These are phyloP conservation scores for Leucoraja erinaceus DNA, from an alignment of 2,113 vertebrate genomes.

Conservation along the genomic window DNA sequence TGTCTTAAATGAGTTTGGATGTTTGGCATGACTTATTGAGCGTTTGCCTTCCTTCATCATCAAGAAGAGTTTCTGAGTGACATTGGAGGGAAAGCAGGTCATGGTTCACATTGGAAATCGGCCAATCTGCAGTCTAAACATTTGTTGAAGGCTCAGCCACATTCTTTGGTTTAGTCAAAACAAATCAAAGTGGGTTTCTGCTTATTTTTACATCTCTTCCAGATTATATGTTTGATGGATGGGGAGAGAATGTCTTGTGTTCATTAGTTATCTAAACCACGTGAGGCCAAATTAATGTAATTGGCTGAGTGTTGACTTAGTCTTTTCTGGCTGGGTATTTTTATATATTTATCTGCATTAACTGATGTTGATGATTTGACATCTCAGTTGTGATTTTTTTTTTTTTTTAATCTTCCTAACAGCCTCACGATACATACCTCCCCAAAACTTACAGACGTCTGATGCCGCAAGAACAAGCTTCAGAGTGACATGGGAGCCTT, in stretches of 20 bases:
- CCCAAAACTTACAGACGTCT: constrained; percentile 87
- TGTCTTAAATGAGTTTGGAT: not conserved
- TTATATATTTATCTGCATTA: not conserved
- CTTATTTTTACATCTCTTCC: not conserved
- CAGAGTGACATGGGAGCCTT: constrained; percentile 85
- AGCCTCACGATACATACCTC: constrained; percentile 85
- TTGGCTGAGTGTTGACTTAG: not conserved
- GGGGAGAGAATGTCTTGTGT: too few relatives aligned
- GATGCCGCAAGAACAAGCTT: constrained; percentile 87
- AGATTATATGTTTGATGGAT: too few relatives aligned
- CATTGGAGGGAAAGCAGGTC: not conserved
- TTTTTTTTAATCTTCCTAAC: constrained; percentile 42
- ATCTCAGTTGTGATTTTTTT: not conserved
- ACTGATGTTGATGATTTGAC: not conserved
- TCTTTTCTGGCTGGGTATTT: not conserved
- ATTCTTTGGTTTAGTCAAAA: not conserved
- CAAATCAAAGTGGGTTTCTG: not conserved
- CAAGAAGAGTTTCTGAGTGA: not conserved
- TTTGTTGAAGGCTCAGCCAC: not conserved
- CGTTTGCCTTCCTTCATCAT: not conserved
- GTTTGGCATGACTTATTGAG: not conserved
- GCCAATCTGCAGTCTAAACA: not conserved
- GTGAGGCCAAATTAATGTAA: too few relatives aligned
- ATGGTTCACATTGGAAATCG: not conserved
- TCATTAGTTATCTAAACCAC: too few relatives aligned